Evolutionary conservation across 2,888 invertebrate genomes (phyloP), one percentile per base, ranked within the genome.

Genomic region (Hofmannophila pseudospretella): DNA sequence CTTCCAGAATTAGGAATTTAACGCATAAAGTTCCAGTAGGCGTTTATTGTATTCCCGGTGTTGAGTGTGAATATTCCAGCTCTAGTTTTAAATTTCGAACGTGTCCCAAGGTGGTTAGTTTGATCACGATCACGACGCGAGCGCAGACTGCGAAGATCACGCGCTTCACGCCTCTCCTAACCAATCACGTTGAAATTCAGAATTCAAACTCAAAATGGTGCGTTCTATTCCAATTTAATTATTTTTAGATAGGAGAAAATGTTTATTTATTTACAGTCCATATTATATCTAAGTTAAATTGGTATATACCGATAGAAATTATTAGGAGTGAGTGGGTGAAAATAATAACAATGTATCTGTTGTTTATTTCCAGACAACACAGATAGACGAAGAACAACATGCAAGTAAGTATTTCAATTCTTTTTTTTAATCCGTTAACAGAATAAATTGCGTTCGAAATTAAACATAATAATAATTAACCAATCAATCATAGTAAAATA

Each of bases 311-410:
- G n/a, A n/a, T n/a, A n/a, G n/a, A n/a, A n/a, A n/a, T n/a, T n/a
- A n/a, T n/a, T n/a, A n/a, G n/a, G n/a, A n/a, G n/a, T n/a, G n/a
- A n/a, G n/a, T n/a, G n/a, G n/a, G n/a, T n/a, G n/a, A n/a, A n/a
- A n/a, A 34, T 44, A 29, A 29, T 44, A 38, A 51, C 23, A 32
- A 34, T 16, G 16, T 16, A 16, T 16, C 5, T 4, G 3, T 16
- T 16, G 3, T 16, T 16, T 49, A 36, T 44, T 71, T 75, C 40
- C 78, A 82, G 74, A 72, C 63, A 28, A 73, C 58, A 37, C 77
- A 77, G 58, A 66, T 80, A 30, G 88, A 88, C 45, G 86, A 88
- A 44, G 88, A 87, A 53, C 87, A 88, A 58, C 80, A 87, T 32
- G 71, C 82, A 39, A 87, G 88, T 88, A 53, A 86, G 86, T 84